Conservation (phyloP, 2,888 invertebrate genomes). For the Helobdella robusta region DNA sequence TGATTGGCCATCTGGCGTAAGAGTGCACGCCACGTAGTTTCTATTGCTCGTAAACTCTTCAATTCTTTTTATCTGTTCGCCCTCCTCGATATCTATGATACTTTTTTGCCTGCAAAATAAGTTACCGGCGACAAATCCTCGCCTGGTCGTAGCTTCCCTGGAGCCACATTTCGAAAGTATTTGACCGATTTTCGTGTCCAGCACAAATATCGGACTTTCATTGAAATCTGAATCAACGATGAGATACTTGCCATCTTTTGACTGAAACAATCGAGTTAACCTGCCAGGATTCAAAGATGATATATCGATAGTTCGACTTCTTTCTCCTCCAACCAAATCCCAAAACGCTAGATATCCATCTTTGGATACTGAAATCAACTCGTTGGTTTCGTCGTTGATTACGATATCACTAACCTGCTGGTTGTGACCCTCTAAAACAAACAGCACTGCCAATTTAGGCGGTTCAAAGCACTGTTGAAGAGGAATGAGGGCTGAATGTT, state of each 20-base stretch:
- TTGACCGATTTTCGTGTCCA: conserved; percentile 34
- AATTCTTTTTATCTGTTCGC: conserved; percentile 29
- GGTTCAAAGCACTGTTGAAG: conserved; percentile 36
- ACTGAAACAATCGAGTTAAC: conserved; percentile 31
- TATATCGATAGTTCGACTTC: conserved; percentile 32
- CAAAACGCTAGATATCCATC: conserved; percentile 36
- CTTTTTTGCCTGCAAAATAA: conserved; percentile 35
- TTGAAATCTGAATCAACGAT: conserved; percentile 34
- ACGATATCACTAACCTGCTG: conserved; percentile 33
- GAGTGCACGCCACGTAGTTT: conserved; percentile 33
- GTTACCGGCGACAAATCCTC: conserved; percentile 32
- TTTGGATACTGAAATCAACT: conserved; percentile 35
- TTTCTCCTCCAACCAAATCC: conserved; percentile 34
- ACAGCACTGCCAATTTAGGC: conserved; percentile 32
- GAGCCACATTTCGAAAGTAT: conserved; percentile 31
- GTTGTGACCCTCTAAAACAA: conserved; percentile 36
- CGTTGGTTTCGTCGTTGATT: conserved; percentile 33
- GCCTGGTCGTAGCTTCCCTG: conserved; percentile 27
- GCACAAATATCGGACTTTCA: conserved; percentile 31
- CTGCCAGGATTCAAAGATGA: conserved; percentile 26
- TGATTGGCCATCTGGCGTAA: conserved; percentile 31
- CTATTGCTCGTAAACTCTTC: conserved; percentile 33
- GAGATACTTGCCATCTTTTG: conserved; percentile 32
- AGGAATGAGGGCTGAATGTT: conserved; percentile 52
- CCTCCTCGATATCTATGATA: conserved; percentile 33